A percentile compares a stretch with the other conserved stretches of the same genome.
Conservation (phyloP, 1,140 invertebrate species). For the Trissolcus basalis region DNA sequence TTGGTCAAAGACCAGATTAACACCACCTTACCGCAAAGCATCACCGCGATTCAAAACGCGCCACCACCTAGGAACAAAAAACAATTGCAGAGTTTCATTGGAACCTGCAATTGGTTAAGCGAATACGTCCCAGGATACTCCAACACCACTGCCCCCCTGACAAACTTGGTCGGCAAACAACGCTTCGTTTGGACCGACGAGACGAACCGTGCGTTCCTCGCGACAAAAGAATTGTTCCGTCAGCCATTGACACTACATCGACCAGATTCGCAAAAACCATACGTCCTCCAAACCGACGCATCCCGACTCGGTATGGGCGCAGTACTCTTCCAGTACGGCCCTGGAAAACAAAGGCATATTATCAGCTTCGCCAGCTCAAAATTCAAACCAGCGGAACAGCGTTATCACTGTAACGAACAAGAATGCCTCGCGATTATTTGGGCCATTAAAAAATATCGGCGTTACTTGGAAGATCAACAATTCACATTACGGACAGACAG, state of each 20-base stretch:
- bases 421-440: slow-evolving; percentile 35
- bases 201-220: too few relatives aligned
- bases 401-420: background rate
- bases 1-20: background rate
- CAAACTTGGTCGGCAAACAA: background rate
- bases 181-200: background rate
- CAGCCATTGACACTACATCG: too few relatives aligned
- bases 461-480: slow-evolving; percentile 58
- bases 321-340: too few relatives aligned
- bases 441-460: slow-evolving; percentile 51
- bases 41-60: background rate
- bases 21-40: background rate
- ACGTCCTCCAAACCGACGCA: too few relatives aligned
- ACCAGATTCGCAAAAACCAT: too few relatives aligned
- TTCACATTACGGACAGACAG: slow-evolving; percentile 60
- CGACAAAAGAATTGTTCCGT: too few relatives aligned
- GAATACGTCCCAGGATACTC: background rate
- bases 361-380: slow-evolving; percentile 3
- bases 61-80: background rate
- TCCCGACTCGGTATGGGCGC: too few relatives aligned
- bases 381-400: background rate
- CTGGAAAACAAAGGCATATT: too few relatives aligned
- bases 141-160: background rate
- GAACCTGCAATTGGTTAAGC: slow-evolving; percentile 2
- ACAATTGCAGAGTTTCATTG: background rate